Evolutionary conservation across 2,888 invertebrate genomes (phyloP).

Genomic region (Pedicia rivosa): DNA sequence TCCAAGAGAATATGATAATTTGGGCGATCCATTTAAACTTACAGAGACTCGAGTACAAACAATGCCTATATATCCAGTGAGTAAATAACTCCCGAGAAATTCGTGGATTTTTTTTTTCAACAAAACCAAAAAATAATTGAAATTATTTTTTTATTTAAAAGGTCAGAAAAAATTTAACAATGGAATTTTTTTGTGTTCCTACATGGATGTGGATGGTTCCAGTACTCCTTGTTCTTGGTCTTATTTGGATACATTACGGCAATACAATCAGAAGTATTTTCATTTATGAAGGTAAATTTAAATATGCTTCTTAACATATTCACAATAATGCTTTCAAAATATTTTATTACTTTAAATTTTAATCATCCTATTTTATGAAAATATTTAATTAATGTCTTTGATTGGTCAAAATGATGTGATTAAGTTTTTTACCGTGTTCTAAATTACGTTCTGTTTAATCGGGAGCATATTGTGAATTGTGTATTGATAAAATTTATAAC

Average conservation of each 20-base stretch:
- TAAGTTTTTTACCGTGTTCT: no score
- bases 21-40: constrained; percentile 3
- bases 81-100: no score
- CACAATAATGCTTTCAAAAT: no score
- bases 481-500: no score
- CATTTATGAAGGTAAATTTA: constrained; percentile 2
- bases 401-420: no score
- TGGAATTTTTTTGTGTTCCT: constrained; percentile 8
- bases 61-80: constrained; percentile 3
- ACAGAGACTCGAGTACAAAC: constrained; percentile 7
- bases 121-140: no score
- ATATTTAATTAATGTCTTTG: neutral
- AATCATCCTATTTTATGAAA: neutral
- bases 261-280: constrained; percentile 4
- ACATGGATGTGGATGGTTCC: constrained; percentile 9
- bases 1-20: constrained; percentile 7
- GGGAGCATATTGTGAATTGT: no score
- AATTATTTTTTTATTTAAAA: neutral
- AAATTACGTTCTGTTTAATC: no score
- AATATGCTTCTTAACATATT: no score
- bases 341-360: no score
- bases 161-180: constrained; percentile 1
- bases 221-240: constrained; percentile 1
- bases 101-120: neutral
- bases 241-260: constrained; percentile 4